Base-by-base conservation (phyloP, 1,140 invertebrate genomes). In the Triops cancriformis region DNA sequence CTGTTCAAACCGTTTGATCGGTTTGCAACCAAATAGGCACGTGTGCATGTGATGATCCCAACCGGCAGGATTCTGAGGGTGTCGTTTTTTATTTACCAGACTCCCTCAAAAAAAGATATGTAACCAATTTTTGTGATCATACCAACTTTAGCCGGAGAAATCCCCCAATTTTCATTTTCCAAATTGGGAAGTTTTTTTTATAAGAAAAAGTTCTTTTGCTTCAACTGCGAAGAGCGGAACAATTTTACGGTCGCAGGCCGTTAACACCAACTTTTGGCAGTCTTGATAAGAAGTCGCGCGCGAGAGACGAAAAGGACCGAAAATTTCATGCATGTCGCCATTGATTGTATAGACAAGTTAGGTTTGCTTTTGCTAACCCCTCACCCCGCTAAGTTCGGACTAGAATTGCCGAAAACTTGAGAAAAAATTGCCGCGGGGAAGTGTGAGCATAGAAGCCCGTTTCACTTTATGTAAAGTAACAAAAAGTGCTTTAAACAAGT, bases 311-410 rank as follows among this genome's bases (percentile, higher is more conserved):
- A 64, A 64, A 64, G 51, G 51, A 64, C 51, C 51, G 51, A 64
- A 64, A 64, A 64, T 64, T 64, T 64, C 51, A 18, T 64, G 51
- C 51, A 64, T 64, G 51, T 64, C 51, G 51, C 51, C 51, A 64
- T 64, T 64, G 51, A 64, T 64, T 64, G 51, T 64, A 64, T 64
- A 64, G 51, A 64, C 51, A 64, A 64, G 51, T 64, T 64, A 64
- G 51, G 51, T 23, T 64, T 64, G 51, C 10, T 5, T 64, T 64
- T 64, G 14, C 10, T 64, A n/a, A 0, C 3, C 14, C 10, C 14
- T 23, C 51, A 64, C 51, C 51, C 51, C 51, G 14, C 14, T 1
- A 64, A 64, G 51, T 64, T 64, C 14, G 4, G n/a, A 7, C 31
- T 37, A 4, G 14, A 64, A 18, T 64, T 10, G 14, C 2, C 14